Conservation (phyloP, 1,140 invertebrate species). For the Lepidurus packardi region DNA sequence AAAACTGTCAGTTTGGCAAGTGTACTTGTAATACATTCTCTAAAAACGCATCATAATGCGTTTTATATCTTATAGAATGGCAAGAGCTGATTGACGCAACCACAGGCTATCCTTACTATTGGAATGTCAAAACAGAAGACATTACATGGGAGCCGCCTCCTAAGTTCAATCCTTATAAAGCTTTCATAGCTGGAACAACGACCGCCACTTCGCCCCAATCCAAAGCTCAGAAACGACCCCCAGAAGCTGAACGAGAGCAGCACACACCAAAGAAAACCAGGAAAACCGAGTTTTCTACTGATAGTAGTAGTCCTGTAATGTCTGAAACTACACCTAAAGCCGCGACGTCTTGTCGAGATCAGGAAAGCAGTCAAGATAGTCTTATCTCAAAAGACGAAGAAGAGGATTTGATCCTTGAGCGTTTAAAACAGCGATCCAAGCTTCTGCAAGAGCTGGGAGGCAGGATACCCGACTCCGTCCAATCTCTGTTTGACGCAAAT, state of each 20-base stretch:
- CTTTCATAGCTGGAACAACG: not conserved
- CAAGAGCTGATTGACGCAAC: conserved; percentile 30
- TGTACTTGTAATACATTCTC: no score
- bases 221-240: not conserved
- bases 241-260: not conserved
- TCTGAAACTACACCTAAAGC: not conserved
- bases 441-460: conserved; percentile 6
- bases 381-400: not conserved
- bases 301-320: not conserved
- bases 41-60: no score
- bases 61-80: conserved; percentile 18
- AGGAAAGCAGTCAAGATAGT: conserved; percentile 1
- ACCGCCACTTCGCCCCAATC: not conserved
- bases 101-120: conserved; percentile 31
- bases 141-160: conserved; percentile 27
- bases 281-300: not conserved
- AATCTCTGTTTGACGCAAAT: not conserved
- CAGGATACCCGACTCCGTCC: not conserved
- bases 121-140: conserved; percentile 30
- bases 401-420: not conserved
- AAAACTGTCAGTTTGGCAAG: no score
- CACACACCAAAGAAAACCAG: not conserved
- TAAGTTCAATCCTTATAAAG: not conserved
- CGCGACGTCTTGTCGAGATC: not conserved
- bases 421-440: not conserved